phyloP scores from a whole-genome alignment of 2,797 vertebrate species.

The Phyllotis vaccarum region DNA sequence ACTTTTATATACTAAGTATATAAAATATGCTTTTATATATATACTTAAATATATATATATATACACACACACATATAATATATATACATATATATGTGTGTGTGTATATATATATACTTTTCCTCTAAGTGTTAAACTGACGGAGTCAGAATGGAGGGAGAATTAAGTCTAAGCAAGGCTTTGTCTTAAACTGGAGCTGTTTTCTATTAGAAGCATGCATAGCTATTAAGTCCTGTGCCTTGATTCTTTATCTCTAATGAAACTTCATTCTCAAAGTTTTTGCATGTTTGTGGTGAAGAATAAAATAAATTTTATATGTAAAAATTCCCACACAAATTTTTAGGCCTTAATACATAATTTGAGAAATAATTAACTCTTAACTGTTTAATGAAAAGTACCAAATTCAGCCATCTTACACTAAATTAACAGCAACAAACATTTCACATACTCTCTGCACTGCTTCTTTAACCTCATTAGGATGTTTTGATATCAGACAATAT shows the following conservation, averaged over 20 bases:
- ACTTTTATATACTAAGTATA: too few species aligned
- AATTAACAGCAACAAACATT: not conserved
- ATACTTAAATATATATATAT: too few species aligned
- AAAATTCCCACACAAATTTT: not conserved
- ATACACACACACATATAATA: too few species aligned
- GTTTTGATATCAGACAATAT: not conserved
- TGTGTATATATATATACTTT: too few species aligned
- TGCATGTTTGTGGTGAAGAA: not conserved
- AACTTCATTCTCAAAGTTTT: not conserved
- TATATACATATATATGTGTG: too few species aligned
- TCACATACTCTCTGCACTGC: not conserved
- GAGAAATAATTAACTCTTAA: slow-evolving; percentile 8
- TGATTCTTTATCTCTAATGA: not conserved
- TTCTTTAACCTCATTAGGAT: not conserved
- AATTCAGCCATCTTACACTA: not conserved
- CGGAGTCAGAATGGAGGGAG: not conserved
- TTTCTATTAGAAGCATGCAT: not conserved
- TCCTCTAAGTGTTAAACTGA: not conserved
- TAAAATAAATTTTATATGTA: not conserved
- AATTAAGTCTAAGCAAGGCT: not conserved
- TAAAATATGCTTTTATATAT: too few species aligned
- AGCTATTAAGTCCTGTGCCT: not conserved
- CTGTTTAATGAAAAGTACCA: slow-evolving; percentile 1
- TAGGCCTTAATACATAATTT: not conserved
- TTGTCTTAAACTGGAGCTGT: not conserved